A percentile compares a stretch with the other conserved stretches of the same genome.
These are phyloP conservation scores for Teleogryllus occipitalis DNA, from an alignment of 1,140 invertebrate genomes.

Conservation along the genomic window DNA sequence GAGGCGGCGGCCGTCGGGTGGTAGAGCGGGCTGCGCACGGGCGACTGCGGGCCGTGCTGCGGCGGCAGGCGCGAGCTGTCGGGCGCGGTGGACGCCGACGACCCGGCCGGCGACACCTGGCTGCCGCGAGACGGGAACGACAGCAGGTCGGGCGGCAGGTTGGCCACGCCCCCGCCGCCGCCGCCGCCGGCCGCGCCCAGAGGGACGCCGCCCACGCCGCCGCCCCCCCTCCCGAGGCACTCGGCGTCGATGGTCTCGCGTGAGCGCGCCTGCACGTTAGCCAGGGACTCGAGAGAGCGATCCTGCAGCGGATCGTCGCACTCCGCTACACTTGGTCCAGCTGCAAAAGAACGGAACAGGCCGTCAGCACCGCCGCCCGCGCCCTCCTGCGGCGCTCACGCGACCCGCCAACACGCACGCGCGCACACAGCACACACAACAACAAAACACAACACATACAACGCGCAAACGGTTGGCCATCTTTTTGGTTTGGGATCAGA, in stretches of 20 bases:
- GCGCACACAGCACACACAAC: background rate
- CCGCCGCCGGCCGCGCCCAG: conserved; percentile 12
- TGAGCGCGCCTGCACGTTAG: conserved; percentile 7
- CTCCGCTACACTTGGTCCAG: conserved; percentile 13
- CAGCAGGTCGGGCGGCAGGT: conserved; percentile 66
- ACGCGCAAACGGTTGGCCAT: too few relatives aligned
- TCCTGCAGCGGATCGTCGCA: conserved; percentile 19
- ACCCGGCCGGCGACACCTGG: conserved; percentile 60
- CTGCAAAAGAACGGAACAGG: background rate
- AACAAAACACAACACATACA: background rate
- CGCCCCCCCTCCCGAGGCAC: background rate
- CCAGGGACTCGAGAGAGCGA: conserved; percentile 20
- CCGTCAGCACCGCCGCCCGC: background rate
- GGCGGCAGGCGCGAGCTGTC: conserved; percentile 48
- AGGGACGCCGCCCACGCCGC: conserved; percentile 17
- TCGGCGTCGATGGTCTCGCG: conserved; percentile 16
- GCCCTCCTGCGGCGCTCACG: background rate
- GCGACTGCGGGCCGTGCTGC: conserved; percentile 41
- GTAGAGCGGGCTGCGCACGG: conserved; percentile 46
- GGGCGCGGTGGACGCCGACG: conserved; percentile 66
- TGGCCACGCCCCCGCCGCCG: conserved; percentile 20
- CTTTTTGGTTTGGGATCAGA: background rate
- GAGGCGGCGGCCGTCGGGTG: conserved; percentile 33
- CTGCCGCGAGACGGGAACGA: conserved; percentile 58
- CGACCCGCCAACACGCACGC: background rate